Evolutionary conservation across 2,113 vertebrate species (phyloP).

Genomic region (Forbesichthys papilliferus): DNA sequence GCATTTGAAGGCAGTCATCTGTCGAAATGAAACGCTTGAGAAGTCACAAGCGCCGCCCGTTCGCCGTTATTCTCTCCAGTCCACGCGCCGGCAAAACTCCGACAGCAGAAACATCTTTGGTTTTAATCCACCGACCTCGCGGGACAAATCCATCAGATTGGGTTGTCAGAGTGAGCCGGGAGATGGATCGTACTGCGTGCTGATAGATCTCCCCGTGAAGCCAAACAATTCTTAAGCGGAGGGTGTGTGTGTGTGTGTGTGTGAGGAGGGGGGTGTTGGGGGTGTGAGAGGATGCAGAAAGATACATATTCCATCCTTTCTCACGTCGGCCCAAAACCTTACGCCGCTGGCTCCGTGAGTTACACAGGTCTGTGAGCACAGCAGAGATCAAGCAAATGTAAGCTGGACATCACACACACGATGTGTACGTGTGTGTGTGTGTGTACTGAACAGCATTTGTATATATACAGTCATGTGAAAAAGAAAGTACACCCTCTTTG

Average conservation of each 20-base stretch:
- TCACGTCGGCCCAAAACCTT: too few species aligned
- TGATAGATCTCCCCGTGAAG: not conserved
- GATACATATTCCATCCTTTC: not conserved
- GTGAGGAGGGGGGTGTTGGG: too few species aligned
- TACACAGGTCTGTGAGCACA: conserved; percentile 16
- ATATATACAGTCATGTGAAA: too few species aligned
- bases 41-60: too few species aligned
- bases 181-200: not conserved
- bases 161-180: conserved; percentile 7
- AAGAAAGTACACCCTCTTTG: too few species aligned
- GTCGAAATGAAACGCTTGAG: too few species aligned
- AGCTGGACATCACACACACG: conserved; percentile 8
- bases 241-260: not conserved
- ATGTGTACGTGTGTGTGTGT: too few species aligned
- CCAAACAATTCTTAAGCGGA: conserved; percentile 1
- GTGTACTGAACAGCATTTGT: too few species aligned
- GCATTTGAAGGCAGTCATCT: too few species aligned
- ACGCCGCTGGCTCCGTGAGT: not conserved
- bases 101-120: not conserved
- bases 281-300: too few species aligned
- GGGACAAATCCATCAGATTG: conserved; percentile 11
- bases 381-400: conserved; percentile 10
- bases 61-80: too few species aligned
- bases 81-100: too few species aligned
- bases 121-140: conserved; percentile 1